These are phyloP conservation scores for Pimephales promelas DNA, from an alignment of 2,113 vertebrate genomes.

Conservation along the genomic window DNA sequence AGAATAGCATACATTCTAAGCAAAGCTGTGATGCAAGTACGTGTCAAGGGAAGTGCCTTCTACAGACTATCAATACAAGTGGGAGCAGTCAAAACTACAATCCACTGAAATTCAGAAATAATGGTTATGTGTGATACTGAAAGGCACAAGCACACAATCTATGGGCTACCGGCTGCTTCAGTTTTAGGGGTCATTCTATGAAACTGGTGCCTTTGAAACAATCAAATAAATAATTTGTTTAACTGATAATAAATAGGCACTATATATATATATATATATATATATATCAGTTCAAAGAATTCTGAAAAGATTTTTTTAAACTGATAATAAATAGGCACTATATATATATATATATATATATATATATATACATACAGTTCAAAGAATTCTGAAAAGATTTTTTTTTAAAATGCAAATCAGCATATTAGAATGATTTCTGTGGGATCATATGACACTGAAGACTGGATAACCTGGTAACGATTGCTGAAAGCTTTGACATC, in stretches of 20 bases:
- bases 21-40: conserved; percentile 3
- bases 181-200: conserved; percentile 1
- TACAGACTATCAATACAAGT: conserved; percentile 7
- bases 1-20: neutral
- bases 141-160: neutral
- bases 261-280: no score
- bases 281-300: no score
- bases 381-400: no score
- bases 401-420: neutral
- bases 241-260: no score
- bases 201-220: neutral
- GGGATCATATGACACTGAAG: neutral
- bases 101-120: conserved; percentile 10
- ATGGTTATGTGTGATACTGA: conserved; percentile 12
- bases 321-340: no score
- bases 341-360: no score
- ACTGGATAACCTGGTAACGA: neutral
- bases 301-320: no score
- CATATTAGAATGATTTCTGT: neutral
- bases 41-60: conserved; percentile 19
- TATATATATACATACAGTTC: no score
- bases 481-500: neutral
- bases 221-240: no score
- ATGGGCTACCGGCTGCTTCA: neutral
- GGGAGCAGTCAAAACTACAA: conserved; percentile 18